Percentiles rank a stretch among this genome's conserved stretches.
Evolutionary conservation across 2,888 invertebrate genomes (phyloP).

Genomic region (Hemicrepidius hirtus): DNA sequence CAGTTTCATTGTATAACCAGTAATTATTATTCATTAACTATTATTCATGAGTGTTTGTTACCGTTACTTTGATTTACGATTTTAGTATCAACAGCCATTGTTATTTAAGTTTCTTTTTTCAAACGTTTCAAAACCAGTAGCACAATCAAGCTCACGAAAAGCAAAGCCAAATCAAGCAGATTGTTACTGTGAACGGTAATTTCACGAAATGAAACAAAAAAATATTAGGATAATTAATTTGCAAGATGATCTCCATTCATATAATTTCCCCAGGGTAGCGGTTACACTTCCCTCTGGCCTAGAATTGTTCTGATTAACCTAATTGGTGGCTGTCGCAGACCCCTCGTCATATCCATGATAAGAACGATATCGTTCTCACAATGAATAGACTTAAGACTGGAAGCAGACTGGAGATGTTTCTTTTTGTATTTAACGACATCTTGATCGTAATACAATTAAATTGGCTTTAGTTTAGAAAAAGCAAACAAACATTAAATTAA

Average conservation of each 20-base stretch:
- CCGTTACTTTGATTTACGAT: background rate
- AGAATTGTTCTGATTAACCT: slow-evolving; percentile 49
- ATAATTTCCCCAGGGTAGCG: slow-evolving; percentile 46
- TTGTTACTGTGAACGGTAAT: background rate
- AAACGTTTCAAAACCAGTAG: no score
- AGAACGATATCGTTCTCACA: slow-evolving; percentile 42
- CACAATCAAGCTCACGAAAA: background rate
- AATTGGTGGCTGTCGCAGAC: slow-evolving; percentile 46
- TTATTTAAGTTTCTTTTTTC: no score
- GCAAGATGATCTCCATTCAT: slow-evolving; percentile 36
- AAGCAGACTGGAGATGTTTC: slow-evolving; percentile 34
- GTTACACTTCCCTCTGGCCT: slow-evolving; percentile 37
- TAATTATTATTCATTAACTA: slow-evolving; percentile 3
- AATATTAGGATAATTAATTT: slow-evolving; percentile 38
- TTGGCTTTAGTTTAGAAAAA: no score
- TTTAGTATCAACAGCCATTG: background rate
- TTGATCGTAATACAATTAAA: no score
- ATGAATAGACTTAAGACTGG: slow-evolving; percentile 39
- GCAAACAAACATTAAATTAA: no score
- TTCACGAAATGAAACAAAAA: background rate
- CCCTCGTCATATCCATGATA: slow-evolving; percentile 51
- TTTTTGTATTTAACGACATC: slow-evolving; percentile 12
- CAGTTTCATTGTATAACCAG: background rate
- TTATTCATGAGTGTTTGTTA: background rate
- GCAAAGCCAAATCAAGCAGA: background rate